These are phyloP conservation scores for Tinea pellionella DNA, from an alignment of 2,888 invertebrate genomes.

Conservation along the genomic window DNA sequence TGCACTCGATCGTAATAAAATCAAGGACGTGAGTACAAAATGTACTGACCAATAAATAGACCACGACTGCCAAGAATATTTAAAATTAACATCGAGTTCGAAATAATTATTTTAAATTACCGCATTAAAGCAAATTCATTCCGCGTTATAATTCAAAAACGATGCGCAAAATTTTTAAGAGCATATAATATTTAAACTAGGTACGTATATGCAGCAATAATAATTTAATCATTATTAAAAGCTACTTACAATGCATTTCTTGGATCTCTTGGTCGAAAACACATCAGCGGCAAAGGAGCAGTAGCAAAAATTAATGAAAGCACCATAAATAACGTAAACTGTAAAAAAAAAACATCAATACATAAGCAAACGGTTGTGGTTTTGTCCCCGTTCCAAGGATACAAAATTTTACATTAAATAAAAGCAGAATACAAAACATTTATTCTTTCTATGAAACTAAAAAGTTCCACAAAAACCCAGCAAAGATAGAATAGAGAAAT, in stretches of 20 bases:
- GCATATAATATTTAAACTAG: no score
- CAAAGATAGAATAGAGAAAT: no score
- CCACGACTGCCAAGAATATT: conserved; percentile 4
- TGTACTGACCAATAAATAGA: not conserved
- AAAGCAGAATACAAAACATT: no score
- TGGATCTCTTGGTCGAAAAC: conserved; percentile 77
- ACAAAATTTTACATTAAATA: no score
- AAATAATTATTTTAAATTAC: not conserved
- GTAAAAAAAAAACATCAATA: conserved; percentile 25
- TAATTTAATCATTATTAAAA: no score
- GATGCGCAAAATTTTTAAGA: no score
- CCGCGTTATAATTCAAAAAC: no score
- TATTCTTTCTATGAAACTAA: no score
- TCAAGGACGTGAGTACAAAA: not conserved
- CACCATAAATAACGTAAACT: conserved; percentile 72
- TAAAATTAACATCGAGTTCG: not conserved
- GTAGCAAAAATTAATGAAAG: conserved; percentile 71
- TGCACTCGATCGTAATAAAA: not conserved
- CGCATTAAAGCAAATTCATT: not conserved
- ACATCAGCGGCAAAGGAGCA: conserved; percentile 80
- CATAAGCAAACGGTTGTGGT: not conserved
- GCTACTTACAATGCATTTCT: conserved; percentile 83
- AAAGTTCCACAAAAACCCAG: no score
- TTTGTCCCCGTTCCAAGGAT: no score
- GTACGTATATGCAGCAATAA: no score